phyloP scores from a whole-genome alignment of 2,888 invertebrate genomes.

The Argyresthia albistria region DNA sequence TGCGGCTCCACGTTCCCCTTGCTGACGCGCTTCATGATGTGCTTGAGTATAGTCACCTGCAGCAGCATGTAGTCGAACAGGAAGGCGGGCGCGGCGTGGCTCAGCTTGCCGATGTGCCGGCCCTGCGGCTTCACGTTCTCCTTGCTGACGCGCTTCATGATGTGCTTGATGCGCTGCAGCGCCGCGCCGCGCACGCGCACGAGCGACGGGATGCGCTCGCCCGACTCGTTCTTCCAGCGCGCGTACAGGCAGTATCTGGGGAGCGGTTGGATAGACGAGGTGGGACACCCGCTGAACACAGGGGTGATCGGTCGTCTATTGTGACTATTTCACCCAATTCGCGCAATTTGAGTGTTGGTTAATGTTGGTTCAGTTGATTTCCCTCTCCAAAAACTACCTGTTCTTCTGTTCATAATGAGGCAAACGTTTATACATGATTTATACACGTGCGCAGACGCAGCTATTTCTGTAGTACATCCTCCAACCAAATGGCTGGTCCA shows the following conservation, averaged over 20 bases:
- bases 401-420: too few species aligned
- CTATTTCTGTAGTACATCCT: too few species aligned
- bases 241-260: constrained; percentile 89
- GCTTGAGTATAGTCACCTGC: constrained; percentile 32
- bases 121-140: constrained; percentile 99
- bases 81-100: constrained; percentile 95
- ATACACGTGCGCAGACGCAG: too few species aligned
- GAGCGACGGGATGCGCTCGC: constrained; percentile 84
- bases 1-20: background rate
- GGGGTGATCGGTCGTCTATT: too few species aligned
- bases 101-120: constrained; percentile 94
- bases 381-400: too few species aligned
- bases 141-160: constrained; percentile 98
- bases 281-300: too few species aligned
- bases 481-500: too few species aligned
- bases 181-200: constrained; percentile 89
- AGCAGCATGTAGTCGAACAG: constrained; percentile 94
- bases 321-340: too few species aligned
- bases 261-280: background rate
- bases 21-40: background rate
- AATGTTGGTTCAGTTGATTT: too few species aligned
- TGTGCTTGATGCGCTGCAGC: constrained; percentile 92
- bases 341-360: too few species aligned
- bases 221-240: constrained; percentile 93
- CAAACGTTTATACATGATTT: too few species aligned